Evolutionary conservation across 2,888 invertebrate genomes (phyloP).

Genomic region (Drosophila melanosoma): DNA sequence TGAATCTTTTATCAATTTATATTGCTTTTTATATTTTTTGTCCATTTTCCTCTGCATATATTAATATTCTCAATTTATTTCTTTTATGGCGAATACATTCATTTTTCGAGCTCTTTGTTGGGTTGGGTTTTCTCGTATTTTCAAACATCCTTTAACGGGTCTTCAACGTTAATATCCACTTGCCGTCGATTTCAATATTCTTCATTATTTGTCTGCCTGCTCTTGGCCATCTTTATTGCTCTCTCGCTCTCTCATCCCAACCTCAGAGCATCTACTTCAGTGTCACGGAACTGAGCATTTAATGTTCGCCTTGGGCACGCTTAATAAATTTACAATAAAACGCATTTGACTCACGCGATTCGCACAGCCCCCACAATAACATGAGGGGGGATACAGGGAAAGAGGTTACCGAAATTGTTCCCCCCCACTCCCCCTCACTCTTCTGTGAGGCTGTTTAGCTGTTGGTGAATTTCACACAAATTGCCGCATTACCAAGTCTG

Average conservation of each 20-base stretch:
- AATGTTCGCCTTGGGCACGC: conserved; percentile 81
- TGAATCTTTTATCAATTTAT: conserved; percentile 1
- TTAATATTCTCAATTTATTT: conserved; percentile 15
- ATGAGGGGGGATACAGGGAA: not conserved
- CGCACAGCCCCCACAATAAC: conserved; percentile 30
- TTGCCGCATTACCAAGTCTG: conserved; percentile 80
- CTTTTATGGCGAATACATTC: conserved; percentile 17
- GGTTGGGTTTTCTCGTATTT: conserved; percentile 19
- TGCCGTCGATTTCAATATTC: conserved; percentile 56
- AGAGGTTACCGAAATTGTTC: conserved; percentile 28
- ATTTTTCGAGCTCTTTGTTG: conserved; percentile 8
- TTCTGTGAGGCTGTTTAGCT: conserved; percentile 9
- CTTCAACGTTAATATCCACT: conserved; percentile 40
- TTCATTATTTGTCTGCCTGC: conserved; percentile 49
- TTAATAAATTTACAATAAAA: conserved; percentile 79
- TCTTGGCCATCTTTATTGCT: conserved; percentile 54
- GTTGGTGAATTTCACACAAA: conserved; percentile 63
- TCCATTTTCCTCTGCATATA: conserved; percentile 7
- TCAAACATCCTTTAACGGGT: conserved; percentile 38
- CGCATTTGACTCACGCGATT: conserved; percentile 73
- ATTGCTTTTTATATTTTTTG: not conserved
- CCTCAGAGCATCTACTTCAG: conserved; percentile 8
- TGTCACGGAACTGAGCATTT: conserved; percentile 61
- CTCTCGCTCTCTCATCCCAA: not conserved
- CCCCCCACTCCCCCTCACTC: conserved; percentile 3